A percentile compares a stretch with the other conserved stretches of the same genome.
Evolutionary conservation across 35 echinoderm and acorn worm species (phyloP).

Genomic region (Strongylocentrotus purpuratus): DNA sequence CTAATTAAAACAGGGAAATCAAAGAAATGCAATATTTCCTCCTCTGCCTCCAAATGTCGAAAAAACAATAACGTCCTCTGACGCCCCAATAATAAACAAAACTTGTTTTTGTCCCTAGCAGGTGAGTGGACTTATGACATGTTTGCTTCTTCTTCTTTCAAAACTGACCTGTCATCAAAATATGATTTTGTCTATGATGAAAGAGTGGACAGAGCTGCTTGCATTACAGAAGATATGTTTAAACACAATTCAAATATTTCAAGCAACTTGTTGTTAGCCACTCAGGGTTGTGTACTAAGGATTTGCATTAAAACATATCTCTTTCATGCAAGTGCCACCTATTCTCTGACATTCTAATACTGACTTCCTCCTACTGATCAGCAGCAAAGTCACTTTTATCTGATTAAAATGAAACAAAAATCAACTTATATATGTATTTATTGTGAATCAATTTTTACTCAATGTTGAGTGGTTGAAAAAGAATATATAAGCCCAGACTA

Average conservation of each 20-base stretch:
- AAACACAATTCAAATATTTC: background rate
- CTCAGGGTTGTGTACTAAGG: no score
- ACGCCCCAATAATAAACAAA: background rate
- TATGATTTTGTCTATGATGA: background rate
- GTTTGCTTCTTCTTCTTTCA: background rate
- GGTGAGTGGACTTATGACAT: background rate
- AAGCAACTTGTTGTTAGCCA: background rate
- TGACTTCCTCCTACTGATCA: background rate
- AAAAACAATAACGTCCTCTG: background rate
- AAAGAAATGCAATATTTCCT: constrained; percentile 6
- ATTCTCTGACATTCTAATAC: no score
- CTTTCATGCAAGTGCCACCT: no score
- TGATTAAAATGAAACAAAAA: background rate
- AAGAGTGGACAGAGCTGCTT: background rate
- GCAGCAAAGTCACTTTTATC: background rate
- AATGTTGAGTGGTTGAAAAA: no score
- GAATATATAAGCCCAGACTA: no score
- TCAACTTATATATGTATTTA: no score
- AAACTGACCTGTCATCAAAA: background rate
- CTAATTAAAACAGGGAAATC: background rate
- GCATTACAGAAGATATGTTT: background rate
- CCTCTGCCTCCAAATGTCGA: background rate
- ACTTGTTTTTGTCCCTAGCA: background rate
- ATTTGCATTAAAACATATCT: no score
- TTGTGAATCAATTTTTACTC: no score